phyloP scores from a whole-genome alignment of 2,113 vertebrate genomes.

The Fregata magnificens region DNA sequence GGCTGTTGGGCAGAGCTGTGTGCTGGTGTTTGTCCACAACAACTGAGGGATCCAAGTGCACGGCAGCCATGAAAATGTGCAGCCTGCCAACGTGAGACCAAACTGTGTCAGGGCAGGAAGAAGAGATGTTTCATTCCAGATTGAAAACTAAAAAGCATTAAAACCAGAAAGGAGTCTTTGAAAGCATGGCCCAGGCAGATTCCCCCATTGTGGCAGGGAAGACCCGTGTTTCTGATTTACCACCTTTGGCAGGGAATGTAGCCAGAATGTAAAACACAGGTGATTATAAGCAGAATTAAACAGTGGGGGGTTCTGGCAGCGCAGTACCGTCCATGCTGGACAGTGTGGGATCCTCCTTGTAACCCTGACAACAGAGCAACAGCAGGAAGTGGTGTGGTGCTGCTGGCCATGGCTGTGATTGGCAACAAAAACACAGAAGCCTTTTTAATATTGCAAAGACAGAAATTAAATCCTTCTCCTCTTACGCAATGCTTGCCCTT shows the following conservation, averaged over 20 bases:
- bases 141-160: background rate
- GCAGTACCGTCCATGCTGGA: background rate
- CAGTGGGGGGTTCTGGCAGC: background rate
- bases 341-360: background rate
- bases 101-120: background rate
- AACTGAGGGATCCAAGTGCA: background rate
- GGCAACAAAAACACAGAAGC: conserved; percentile 5
- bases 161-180: background rate
- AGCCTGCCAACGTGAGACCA: background rate
- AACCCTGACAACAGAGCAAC: background rate
- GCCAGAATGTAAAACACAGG: background rate
- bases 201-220: background rate
- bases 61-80: background rate
- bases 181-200: background rate
- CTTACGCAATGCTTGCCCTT: background rate
- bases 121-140: background rate
- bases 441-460: conserved; percentile 27
- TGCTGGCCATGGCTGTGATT: background rate
- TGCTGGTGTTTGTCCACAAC: background rate
- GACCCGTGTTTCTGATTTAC: background rate
- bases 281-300: background rate
- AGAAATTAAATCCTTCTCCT: conserved; percentile 12
- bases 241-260: background rate
- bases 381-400: background rate
- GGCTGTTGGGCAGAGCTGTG: background rate